phyloP scores from a whole-genome alignment of 2,797 vertebrate genomes.

The Lacerta agilis region DNA sequence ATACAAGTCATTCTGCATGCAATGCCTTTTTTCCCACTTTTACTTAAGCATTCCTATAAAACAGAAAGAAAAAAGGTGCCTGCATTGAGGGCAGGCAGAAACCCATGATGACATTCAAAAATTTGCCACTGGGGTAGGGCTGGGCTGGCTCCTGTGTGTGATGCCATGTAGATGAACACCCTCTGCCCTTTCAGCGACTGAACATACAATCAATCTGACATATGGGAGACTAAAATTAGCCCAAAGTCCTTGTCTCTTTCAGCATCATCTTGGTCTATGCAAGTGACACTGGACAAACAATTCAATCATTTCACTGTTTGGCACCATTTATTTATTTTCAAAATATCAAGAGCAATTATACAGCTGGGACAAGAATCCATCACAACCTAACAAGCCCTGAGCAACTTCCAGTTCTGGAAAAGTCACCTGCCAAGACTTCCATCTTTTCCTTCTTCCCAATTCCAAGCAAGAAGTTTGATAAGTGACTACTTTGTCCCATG shows the following conservation, averaged over 20 bases:
- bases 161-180: background rate
- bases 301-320: conserved; percentile 7
- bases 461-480: background rate
- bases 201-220: rapidly evolving
- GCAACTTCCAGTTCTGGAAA: background rate
- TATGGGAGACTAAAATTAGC: background rate
- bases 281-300: background rate
- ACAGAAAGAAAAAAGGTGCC: background rate
- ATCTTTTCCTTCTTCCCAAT: no score
- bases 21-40: background rate
- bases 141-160: background rate
- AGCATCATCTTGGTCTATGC: background rate
- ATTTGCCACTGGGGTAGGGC: background rate
- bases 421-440: background rate
- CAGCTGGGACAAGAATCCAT: background rate
- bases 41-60: background rate
- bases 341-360: conserved; percentile 6
- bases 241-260: background rate
- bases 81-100: background rate
- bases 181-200: background rate
- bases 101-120: conserved; percentile 16
- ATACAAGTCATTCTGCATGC: conserved; percentile 3
- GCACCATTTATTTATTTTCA: conserved; percentile 27
- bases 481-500: background rate
- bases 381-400: background rate